These are phyloP conservation scores for Trichacis sp. DNA, from an alignment of 2,888 invertebrate genomes.

Conservation along the genomic window DNA sequence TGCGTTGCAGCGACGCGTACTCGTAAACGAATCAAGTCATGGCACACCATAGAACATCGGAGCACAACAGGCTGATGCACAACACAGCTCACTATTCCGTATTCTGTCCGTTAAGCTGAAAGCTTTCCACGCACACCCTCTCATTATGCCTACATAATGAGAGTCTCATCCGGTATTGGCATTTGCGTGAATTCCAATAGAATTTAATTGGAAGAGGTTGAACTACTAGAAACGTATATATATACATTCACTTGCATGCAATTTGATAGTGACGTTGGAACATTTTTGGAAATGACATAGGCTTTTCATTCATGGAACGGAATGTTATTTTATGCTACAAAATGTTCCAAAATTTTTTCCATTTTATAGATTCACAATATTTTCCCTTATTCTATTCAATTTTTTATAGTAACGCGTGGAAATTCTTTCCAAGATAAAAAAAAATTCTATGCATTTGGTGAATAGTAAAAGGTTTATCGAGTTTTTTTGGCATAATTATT, in stretches of 20 bases:
- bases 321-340: too few species aligned
- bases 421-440: too few species aligned
- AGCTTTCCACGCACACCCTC: slow-evolving; percentile 53
- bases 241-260: slow-evolving; percentile 29
- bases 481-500: too few species aligned
- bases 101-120: slow-evolving; percentile 56
- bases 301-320: too few species aligned
- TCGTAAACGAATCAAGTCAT: slow-evolving; percentile 32
- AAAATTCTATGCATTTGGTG: too few species aligned
- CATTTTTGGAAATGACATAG: too few species aligned
- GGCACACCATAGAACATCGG: slow-evolving; percentile 13
- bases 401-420: too few species aligned
- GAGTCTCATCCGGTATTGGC: slow-evolving; percentile 63
- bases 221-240: slow-evolving; percentile 38
- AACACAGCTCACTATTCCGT: slow-evolving; percentile 32
- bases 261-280: slow-evolving; percentile 10
- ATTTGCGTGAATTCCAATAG: slow-evolving; percentile 66
- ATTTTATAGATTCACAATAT: too few species aligned
- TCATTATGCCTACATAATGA: slow-evolving; percentile 66
- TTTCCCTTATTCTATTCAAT: too few species aligned
- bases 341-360: too few species aligned
- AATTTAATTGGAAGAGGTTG: slow-evolving; percentile 67
- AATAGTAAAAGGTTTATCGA: too few species aligned
- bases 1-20: neutral
- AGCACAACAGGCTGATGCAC: slow-evolving; percentile 21